Conservation (phyloP, 2,888 invertebrate genomes). For the Caenorhabditis becei region DNA sequence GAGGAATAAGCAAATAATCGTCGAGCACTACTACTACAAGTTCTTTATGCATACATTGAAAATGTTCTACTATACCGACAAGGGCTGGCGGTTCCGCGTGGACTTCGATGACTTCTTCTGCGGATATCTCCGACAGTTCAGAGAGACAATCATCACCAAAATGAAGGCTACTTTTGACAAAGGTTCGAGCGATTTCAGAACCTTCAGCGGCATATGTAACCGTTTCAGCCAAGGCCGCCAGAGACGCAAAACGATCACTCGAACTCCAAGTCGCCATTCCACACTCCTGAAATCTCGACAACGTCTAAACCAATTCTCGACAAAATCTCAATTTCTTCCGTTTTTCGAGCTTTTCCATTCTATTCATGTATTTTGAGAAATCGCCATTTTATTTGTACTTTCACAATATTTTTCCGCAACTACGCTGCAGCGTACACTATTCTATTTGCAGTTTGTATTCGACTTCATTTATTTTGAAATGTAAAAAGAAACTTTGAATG, state of each 20-base stretch:
- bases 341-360: too few species aligned
- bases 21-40: constrained; percentile 51
- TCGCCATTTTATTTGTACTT: too few species aligned
- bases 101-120: constrained; percentile 54
- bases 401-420: too few species aligned
- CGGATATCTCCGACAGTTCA: constrained; percentile 30
- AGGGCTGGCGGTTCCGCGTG: constrained; percentile 43
- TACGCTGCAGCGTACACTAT: too few species aligned
- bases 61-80: constrained; percentile 55
- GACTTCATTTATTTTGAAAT: neutral
- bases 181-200: constrained; percentile 2
- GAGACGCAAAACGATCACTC: neutral
- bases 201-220: neutral
- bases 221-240: neutral
- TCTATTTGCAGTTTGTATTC: too few species aligned
- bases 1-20: constrained; percentile 53
- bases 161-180: constrained; percentile 17
- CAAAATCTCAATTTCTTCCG: too few species aligned
- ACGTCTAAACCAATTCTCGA: neutral
- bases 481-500: neutral
- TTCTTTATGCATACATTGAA: constrained; percentile 54
- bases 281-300: neutral
- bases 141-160: constrained; percentile 22
- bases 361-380: too few species aligned
- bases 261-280: neutral